phyloP scores from a whole-genome alignment of 2,113 vertebrate species.

The Anhinga anhinga region DNA sequence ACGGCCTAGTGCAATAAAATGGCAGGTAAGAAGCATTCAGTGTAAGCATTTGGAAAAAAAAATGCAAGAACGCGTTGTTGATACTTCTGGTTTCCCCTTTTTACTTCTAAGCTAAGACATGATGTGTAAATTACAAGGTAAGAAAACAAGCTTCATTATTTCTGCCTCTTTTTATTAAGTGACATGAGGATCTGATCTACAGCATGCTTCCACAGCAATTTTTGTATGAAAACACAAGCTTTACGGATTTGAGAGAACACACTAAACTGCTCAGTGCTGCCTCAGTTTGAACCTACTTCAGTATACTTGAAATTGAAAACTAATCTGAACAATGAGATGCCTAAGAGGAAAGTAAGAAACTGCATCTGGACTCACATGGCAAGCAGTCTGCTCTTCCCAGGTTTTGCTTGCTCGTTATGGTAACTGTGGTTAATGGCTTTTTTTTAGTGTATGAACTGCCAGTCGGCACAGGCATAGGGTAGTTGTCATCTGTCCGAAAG shows the following conservation, averaged over 20 bases:
- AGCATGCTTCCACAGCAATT: neutral
- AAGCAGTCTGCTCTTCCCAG: neutral
- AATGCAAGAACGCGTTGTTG: no score
- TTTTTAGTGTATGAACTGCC: no score
- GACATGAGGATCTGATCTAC: neutral
- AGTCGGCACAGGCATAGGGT: fast-evolving
- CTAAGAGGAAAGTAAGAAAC: neutral
- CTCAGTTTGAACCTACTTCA: neutral
- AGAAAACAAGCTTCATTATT: neutral
- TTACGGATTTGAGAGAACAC: neutral
- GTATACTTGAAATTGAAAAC: fast-evolving
- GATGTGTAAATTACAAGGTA: neutral
- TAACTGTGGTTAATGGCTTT: neutral
- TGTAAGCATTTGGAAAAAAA: neutral
- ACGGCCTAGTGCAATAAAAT: neutral
- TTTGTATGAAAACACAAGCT: neutral
- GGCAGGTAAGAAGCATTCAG: neutral
- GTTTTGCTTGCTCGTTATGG: neutral
- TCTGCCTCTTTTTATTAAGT: neutral
- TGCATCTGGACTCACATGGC: fast-evolving
- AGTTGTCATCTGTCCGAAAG: no score
- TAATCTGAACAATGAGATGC: no score
- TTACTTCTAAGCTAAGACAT: neutral
- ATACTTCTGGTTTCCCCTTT: neutral
- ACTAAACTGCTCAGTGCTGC: neutral